Evolutionary conservation across 2,113 vertebrate species (phyloP), one percentile per base, ranked within the genome.

Genomic region (Petaurus breviceps): DNA sequence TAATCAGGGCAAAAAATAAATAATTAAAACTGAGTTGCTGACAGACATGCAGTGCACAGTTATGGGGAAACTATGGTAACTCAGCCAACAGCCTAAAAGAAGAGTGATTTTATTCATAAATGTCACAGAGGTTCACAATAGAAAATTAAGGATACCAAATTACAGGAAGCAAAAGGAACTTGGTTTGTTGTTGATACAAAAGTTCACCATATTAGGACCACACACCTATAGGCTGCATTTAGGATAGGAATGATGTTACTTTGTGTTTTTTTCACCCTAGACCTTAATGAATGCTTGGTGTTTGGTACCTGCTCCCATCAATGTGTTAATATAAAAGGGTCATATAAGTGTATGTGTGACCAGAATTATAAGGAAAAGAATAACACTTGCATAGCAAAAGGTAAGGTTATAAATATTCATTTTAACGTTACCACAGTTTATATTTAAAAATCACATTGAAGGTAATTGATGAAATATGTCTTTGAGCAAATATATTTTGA

Each of bases 291-390:
- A 97, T 99, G 99, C 96, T 99, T 99, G 96, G 98, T 99, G 51
- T 99, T 99, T 99, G 99, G 99, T 94, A 97, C 98, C 8, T 99
- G 99, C 97, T 99, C 99, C 96, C 99, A 99, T 11, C 99, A 99
- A 94, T 99, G 99, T 98, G 98, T 98, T 94, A 99, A 99, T 98
- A 98, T 99, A 4, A 99, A 99, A 98, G 99, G 99, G 54, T 99
- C 99, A n/a, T 99, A 99, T 98, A 99, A 99, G 98, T 99, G 99
- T 98, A 97, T 98, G 0, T 99, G 99, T 94, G 99, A 99, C 96
- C 99, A 99, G 90, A 99, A 99, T 98, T 99, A 99, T 93, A 99
- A 99, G 96, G 99, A 99, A 96, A 98, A 97, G 96, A 99, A 99
- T 97, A 99, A 99, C 92, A 99, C 99, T 95, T 99, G 99, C 95